Base-by-base conservation (phyloP, 1,140 invertebrate species). In the Pogonus chalceus region DNA sequence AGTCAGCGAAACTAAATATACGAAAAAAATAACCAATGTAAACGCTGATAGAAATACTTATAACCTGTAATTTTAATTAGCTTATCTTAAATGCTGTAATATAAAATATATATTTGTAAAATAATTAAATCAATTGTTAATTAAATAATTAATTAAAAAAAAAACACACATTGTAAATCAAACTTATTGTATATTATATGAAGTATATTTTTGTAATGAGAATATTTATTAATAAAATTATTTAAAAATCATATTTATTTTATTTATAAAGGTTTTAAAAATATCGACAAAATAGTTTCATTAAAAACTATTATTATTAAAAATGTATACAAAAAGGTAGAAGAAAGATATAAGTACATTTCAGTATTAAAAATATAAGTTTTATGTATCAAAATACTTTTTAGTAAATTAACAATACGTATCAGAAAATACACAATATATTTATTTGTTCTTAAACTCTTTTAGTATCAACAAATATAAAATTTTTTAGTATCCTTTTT, bases 1-100 rank as follows among this genome's bases (percentile, higher is more conserved):
- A 21, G 1, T 56, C 12, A 9, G 10, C 10, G 51, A 50, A 47
- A 56, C 24, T 18, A 56, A 56, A 16, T 26, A 52, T 23, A 50
- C 23, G 10, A 52, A 35, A 16, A 56, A 22, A 12, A 47, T 31
- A 46, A 39, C 51, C 4, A n/a, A 16, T 52, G 20, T 31, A 12
- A 10, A 24, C 12, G 7, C 14, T 24, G 20, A 52, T 37, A 35
- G 20, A 37, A 7, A 31, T 20, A 21, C 23, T 4, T 52, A 16
- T 24, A 23, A 52, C 12, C 31, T 7, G 10, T 31, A 52, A 31
- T 12, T 52, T 18, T 46, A 37, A 12, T 16, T 10, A 47, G n/a
- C n/a, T 47, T 18, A 7, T 18, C 9, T 47, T 50, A 10, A 50
- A 22, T 23, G 23, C 10, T 50, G 9, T 23, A 4, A 23, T 3